A percentile compares a stretch with the other conserved stretches of the same genome.
phyloP scores from a whole-genome alignment of 2,888 invertebrate species.

The Aphidoletes aphidimyza region DNA sequence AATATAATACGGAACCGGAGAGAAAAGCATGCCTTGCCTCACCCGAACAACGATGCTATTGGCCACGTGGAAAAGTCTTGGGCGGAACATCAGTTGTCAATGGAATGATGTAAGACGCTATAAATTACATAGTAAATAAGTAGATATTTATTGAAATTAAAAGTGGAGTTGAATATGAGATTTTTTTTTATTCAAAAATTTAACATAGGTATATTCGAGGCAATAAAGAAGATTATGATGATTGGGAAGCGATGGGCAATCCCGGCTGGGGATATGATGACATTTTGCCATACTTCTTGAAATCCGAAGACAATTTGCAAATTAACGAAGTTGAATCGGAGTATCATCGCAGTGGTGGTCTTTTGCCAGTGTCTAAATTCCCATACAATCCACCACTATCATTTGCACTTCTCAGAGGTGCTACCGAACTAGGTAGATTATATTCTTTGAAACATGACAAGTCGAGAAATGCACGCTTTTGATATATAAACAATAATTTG shows the following conservation, averaged over 20 bases:
- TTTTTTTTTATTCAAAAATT: too few relatives aligned
- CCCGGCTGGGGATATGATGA: slow-evolving; percentile 82
- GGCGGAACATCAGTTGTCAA: slow-evolving; percentile 88
- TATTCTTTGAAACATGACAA: background rate
- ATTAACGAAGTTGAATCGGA: slow-evolving; percentile 77
- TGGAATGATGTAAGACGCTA: slow-evolving; percentile 86
- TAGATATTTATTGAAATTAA: too few relatives aligned
- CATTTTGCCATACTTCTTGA: slow-evolving; percentile 80
- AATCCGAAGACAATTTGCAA: slow-evolving; percentile 79
- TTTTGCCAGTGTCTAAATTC: slow-evolving; percentile 75
- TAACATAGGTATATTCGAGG: slow-evolving; percentile 87
- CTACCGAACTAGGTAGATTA: slow-evolving; percentile 72
- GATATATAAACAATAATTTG: background rate
- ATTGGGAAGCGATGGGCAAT: slow-evolving; percentile 83
- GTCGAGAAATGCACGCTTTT: background rate
- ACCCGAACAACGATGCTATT: slow-evolving; percentile 75
- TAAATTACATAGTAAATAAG: too few relatives aligned
- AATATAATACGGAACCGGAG: slow-evolving; percentile 75
- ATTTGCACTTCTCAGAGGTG: slow-evolving; percentile 74
- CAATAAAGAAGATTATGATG: slow-evolving; percentile 81
- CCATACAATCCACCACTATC: slow-evolving; percentile 74
- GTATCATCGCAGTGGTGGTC: slow-evolving; percentile 76
- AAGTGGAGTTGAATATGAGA: too few relatives aligned
- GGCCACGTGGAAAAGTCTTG: slow-evolving; percentile 81
- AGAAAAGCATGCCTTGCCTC: slow-evolving; percentile 69